Percentiles rank a stretch among this genome's conserved stretches.
Conservation (phyloP, 2,888 invertebrate genomes). For the Orthonevra nobilis region DNA sequence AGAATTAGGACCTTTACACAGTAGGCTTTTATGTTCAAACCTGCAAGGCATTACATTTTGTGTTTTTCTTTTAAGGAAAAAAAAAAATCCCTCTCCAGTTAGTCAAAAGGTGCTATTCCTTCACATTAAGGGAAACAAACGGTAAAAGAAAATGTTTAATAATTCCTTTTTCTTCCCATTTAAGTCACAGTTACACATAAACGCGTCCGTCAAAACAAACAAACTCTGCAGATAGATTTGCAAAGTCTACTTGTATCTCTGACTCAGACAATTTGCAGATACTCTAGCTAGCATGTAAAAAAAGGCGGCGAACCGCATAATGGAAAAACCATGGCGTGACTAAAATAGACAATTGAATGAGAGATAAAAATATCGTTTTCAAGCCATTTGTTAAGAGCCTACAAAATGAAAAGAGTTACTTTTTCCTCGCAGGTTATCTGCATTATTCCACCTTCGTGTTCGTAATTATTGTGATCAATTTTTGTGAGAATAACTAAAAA, state of each 20-base stretch:
- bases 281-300: conserved; percentile 64
- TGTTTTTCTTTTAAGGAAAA: conserved; percentile 22
- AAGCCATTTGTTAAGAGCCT: conserved; percentile 67
- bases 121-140: conserved; percentile 10
- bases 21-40: conserved; percentile 13
- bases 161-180: not conserved
- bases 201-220: conserved; percentile 41
- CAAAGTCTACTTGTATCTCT: no score
- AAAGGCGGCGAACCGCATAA: conserved; percentile 71
- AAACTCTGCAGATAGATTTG: conserved; percentile 24
- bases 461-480: conserved; percentile 65
- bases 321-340: conserved; percentile 65
- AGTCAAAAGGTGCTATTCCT: no score
- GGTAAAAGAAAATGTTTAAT: no score
- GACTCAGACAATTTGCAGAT: conserved; percentile 25
- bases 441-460: conserved; percentile 62
- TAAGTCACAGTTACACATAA: conserved; percentile 10
- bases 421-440: conserved; percentile 62
- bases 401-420: conserved; percentile 51
- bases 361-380: conserved; percentile 70
- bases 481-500: conserved; percentile 57
- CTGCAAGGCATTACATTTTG: not conserved
- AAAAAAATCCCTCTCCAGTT: conserved; percentile 13
- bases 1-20: conserved; percentile 43
- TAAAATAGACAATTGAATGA: conserved; percentile 62